phyloP scores from a whole-genome alignment of 2,888 invertebrate species.

The Margaritifera margaritifera region DNA sequence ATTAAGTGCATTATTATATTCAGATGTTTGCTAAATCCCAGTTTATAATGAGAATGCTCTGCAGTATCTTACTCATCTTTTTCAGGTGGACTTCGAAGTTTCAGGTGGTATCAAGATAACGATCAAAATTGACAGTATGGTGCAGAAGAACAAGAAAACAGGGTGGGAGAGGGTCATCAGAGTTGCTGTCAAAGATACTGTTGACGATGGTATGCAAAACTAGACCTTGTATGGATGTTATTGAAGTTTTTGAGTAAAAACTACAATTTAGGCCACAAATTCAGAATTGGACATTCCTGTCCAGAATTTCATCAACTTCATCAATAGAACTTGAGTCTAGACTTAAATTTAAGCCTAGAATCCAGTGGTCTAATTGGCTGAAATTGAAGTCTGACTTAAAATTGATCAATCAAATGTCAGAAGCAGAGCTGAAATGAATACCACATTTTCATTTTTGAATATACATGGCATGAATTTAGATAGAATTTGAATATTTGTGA shows the following conservation, averaged over 20 bases:
- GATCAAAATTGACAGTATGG: conserved; percentile 57
- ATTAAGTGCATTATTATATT: too few relatives aligned
- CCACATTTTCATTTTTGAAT: too few relatives aligned
- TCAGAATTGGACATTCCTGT: not conserved
- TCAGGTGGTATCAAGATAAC: conserved; percentile 44
- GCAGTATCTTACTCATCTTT: not conserved
- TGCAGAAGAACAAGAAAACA: conserved; percentile 68
- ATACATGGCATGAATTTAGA: too few relatives aligned
- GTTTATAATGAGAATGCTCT: not conserved
- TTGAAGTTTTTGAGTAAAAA: not conserved
- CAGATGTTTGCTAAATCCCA: not conserved
- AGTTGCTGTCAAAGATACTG: conserved; percentile 42
- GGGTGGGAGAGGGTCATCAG: conserved; percentile 64
- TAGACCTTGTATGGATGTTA: too few relatives aligned
- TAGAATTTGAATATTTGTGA: too few relatives aligned
- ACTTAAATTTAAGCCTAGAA: too few relatives aligned
- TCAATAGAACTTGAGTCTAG: too few relatives aligned
- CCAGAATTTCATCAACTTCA: too few relatives aligned
- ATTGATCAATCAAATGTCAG: too few relatives aligned
- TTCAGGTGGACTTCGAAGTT: conserved; percentile 54
- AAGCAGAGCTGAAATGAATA: too few relatives aligned
- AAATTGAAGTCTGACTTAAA: too few relatives aligned
- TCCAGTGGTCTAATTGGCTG: too few relatives aligned
- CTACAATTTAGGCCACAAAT: not conserved
- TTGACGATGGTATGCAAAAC: conserved; percentile 33